Conservation (phyloP, 2,888 invertebrate species). For the Microctonus hyperodae region DNA sequence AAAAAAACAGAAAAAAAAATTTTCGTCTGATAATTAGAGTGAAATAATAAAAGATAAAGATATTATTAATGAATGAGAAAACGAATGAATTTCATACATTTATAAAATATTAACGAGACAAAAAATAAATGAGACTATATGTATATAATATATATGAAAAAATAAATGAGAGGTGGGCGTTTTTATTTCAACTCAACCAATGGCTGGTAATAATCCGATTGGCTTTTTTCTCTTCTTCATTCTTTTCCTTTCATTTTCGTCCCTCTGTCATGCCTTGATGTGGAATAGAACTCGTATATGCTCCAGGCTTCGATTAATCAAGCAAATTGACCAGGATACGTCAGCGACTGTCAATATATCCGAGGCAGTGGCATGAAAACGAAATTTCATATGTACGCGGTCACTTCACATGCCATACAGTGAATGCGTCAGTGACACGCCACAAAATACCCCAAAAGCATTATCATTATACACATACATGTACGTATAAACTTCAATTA, state of each 20-base stretch:
- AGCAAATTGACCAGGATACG: constrained; percentile 35
- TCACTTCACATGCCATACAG: neutral
- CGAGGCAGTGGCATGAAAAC: neutral
- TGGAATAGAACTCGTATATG: neutral
- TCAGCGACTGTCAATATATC: neutral
- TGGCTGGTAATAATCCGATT: constrained; percentile 22
- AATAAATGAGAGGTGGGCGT: neutral
- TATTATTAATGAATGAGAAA: constrained; percentile 33
- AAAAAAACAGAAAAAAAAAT: neutral
- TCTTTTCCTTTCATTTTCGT: neutral
- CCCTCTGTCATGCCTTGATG: neutral
- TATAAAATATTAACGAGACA: neutral
- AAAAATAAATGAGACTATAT: neutral
- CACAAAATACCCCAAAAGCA: neutral
- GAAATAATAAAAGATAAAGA: neutral
- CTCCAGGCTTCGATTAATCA: constrained; percentile 36
- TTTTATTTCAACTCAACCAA: neutral
- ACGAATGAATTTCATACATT: constrained; percentile 35
- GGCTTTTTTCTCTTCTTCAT: constrained; percentile 5
- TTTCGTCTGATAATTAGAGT: neutral
- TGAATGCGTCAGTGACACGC: neutral
- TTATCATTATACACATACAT: neutral
- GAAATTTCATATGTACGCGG: neutral
- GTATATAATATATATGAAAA: neutral
- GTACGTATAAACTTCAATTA: neutral